Evolutionary conservation across 2,888 invertebrate genomes (phyloP).

Genomic region (Pantelozetes paolii): DNA sequence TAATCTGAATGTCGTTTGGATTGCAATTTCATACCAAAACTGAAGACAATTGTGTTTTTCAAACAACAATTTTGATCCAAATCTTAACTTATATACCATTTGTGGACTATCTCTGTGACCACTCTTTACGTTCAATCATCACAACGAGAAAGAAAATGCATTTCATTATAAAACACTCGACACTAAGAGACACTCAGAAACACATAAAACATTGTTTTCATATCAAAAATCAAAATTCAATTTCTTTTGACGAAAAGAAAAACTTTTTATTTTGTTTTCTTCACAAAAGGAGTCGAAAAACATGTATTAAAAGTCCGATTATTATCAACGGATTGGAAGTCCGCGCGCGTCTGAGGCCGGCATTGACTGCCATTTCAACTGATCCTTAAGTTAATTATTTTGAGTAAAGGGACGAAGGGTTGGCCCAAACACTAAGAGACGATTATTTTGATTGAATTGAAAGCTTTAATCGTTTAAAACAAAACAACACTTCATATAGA

Average conservation of each 20-base stretch:
- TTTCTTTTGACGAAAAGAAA: not conserved
- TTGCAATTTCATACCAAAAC: not conserved
- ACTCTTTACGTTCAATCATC: not conserved
- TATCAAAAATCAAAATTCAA: constrained; percentile 12
- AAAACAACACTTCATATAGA: not conserved
- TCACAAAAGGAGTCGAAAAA: not conserved
- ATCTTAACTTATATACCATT: constrained; percentile 11
- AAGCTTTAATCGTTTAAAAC: not conserved
- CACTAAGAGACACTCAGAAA: not conserved
- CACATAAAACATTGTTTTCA: not conserved
- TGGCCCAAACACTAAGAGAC: not conserved
- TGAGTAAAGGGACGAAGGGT: not conserved
- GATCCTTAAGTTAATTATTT: not conserved
- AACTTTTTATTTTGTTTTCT: not conserved
- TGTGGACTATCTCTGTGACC: not conserved
- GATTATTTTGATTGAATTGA: not conserved
- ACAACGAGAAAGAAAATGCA: constrained; percentile 8
- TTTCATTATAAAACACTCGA: not conserved
- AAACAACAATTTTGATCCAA: not conserved
- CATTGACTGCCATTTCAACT: constrained; percentile 3
- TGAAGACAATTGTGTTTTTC: not conserved
- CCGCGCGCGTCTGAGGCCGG: constrained; percentile 26
- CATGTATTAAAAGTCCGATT: not conserved
- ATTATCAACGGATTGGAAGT: constrained; percentile 4
- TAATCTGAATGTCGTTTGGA: constrained; percentile 22